Base-by-base conservation (phyloP, 2,888 invertebrate species). In the Pseudolycoriella hygida region DNA sequence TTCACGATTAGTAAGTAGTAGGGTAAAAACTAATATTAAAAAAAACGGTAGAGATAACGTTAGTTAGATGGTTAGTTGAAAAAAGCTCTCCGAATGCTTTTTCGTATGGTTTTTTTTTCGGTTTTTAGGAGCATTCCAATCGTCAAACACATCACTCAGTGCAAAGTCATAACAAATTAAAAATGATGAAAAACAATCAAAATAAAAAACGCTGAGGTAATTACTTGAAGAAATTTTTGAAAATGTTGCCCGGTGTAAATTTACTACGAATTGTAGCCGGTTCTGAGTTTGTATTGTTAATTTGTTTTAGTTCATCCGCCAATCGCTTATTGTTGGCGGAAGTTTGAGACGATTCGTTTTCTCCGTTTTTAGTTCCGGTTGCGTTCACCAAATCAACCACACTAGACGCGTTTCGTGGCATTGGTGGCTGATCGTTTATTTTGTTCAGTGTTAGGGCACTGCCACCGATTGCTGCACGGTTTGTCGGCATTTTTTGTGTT, bases 181-280 rank as follows among this genome's bases (percentile, higher is more conserved):
- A 25, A 25, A 25, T 25, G 25, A 25, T 25, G 25, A 25, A 25
- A n/a, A 25, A 25, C 25, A 25, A 25, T 25, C n/a, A n/a, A n/a
- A n/a, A n/a, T n/a, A n/a, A 25, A 25, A 25, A 25, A 25, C 25
- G 25, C 12, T 8, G 12, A 34, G 58, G 67, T 69, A 69, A 71
- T 77, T 87, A 90, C 90, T 90, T 90, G 82, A 90, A 89, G 74
- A 89, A 88, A 74, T 88, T 89, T 76, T 89, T 89, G 78, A 90
- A 87, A 71, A 89, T 86, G 74, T 81, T 82, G 64, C 82, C 81
- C 48, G 85, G 80, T 57, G 87, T 84, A 61, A 86, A 77, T 69
- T 85, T 83, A 64, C 77, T 77, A 48, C 73, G 70, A 43, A 78
- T 76, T 57, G 77, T 45, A 40, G 45, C 45, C 20, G 45, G 45